Evolutionary conservation across 2,113 vertebrate genomes (phyloP).

Genomic region (Rhinopithecus roxellana): DNA sequence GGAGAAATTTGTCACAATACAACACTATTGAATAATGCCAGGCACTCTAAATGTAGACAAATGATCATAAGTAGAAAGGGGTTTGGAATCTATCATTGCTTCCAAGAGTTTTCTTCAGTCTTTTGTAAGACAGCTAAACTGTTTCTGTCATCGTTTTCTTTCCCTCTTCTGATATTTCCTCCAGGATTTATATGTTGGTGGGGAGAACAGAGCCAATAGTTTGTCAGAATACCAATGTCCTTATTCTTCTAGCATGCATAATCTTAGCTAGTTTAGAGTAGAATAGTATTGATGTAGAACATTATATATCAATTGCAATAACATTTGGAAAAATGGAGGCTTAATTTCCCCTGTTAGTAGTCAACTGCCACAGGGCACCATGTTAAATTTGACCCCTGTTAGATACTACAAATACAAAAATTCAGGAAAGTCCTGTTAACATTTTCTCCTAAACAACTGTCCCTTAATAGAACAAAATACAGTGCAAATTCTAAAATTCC

Average conservation of each 20-base stretch:
- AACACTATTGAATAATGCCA: conserved; percentile 51
- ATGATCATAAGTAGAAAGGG: conserved; percentile 29
- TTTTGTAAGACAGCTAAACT: background rate
- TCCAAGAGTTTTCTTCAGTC: background rate
- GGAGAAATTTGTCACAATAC: conserved; percentile 62
- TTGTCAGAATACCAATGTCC: background rate
- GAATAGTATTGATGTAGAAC: background rate
- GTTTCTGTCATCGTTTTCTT: background rate
- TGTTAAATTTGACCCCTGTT: background rate
- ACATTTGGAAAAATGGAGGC: background rate
- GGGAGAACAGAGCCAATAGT: background rate
- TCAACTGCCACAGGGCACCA: background rate
- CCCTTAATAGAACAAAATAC: background rate
- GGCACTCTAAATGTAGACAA: conserved; percentile 61
- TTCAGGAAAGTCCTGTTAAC: background rate
- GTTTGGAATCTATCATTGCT: conserved; percentile 37
- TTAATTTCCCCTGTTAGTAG: background rate
- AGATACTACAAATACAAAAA: background rate
- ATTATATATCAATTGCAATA: background rate
- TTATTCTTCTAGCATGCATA: background rate
- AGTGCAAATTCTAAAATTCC: background rate
- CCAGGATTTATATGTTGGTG: background rate
- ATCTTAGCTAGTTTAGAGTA: background rate
- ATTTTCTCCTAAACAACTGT: background rate
- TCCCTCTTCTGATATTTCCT: background rate